A percentile compares a stretch with the other conserved stretches of the same genome.
These are phyloP conservation scores for Endotricha flammealis DNA, from an alignment of 2,888 invertebrate genomes.

Conservation along the genomic window DNA sequence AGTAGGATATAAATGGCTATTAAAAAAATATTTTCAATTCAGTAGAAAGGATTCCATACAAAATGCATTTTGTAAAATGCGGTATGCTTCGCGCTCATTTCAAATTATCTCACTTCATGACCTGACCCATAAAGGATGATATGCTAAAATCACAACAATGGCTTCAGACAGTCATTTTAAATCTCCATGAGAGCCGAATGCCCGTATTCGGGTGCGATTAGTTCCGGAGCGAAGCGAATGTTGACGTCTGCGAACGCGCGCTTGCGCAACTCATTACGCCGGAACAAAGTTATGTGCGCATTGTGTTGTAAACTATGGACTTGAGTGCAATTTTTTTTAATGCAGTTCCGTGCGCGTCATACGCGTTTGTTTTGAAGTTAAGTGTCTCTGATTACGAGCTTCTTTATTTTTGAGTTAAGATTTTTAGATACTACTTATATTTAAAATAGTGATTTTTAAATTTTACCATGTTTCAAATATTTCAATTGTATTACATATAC, in stretches of 20 bases:
- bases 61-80: slow-evolving; percentile 44
- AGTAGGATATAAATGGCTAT: too few relatives aligned
- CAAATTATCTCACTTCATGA: slow-evolving; percentile 4
- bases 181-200: slow-evolving; percentile 42
- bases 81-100: too few relatives aligned
- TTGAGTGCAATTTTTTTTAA: slow-evolving; percentile 17
- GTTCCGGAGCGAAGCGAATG: slow-evolving; percentile 66
- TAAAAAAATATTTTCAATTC: too few relatives aligned
- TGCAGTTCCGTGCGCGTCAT: too few relatives aligned
- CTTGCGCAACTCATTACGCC: slow-evolving; percentile 71
- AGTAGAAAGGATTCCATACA: slow-evolving; percentile 9
- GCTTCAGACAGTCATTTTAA: slow-evolving; percentile 18
- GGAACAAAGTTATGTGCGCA: slow-evolving; percentile 53
- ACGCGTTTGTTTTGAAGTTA: too few relatives aligned
- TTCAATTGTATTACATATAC: too few relatives aligned
- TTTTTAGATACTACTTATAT: too few relatives aligned
- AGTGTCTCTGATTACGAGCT: too few relatives aligned
- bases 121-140: slow-evolving; percentile 5
- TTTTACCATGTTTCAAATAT: too few relatives aligned
- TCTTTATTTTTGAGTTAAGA: too few relatives aligned
- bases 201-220: slow-evolving; percentile 65
- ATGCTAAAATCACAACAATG: slow-evolving; percentile 6
- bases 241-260: slow-evolving; percentile 47
- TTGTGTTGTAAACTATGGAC: slow-evolving; percentile 25
- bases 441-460: too few relatives aligned